phyloP scores from a whole-genome alignment of 1,140 invertebrate genomes.

The Planococcus citri region DNA sequence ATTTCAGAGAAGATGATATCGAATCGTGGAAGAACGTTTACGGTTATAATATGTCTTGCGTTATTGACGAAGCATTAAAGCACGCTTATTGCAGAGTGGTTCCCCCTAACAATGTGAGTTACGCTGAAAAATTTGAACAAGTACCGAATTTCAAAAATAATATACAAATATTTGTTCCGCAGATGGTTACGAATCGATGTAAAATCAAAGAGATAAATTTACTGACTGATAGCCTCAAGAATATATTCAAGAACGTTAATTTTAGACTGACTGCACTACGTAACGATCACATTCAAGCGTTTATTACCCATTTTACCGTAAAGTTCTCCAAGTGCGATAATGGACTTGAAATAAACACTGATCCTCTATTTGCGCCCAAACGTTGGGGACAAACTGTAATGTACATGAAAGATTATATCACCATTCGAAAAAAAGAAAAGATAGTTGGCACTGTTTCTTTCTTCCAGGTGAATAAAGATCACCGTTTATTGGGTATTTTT shows the following conservation, averaged over 20 bases:
- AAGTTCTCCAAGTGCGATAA: background rate
- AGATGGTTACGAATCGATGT: background rate
- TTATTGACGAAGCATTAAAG: background rate
- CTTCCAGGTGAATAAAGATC: background rate
- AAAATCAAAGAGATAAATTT: background rate
- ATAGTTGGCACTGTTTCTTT: background rate
- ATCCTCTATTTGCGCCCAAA: background rate
- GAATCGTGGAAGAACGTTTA: constrained; percentile 6
- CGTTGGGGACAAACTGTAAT: background rate
- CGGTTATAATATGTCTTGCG: constrained; percentile 8
- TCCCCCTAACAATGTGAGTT: background rate
- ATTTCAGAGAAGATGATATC: background rate
- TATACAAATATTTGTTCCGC: background rate
- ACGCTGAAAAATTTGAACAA: background rate
- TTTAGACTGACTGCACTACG: background rate
- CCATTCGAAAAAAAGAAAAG: background rate
- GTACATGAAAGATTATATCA: background rate
- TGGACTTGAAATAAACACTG: background rate
- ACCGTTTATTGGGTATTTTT: background rate
- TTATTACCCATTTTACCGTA: background rate
- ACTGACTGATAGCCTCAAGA: background rate
- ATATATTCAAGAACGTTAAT: background rate
- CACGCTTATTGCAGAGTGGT: background rate
- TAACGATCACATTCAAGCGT: background rate
- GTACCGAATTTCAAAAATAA: too few species aligned